Percentiles rank a stretch among this genome's conserved stretches.
These are phyloP conservation scores for Cantharis lateralis DNA, from an alignment of 2,888 invertebrate species.

Conservation along the genomic window DNA sequence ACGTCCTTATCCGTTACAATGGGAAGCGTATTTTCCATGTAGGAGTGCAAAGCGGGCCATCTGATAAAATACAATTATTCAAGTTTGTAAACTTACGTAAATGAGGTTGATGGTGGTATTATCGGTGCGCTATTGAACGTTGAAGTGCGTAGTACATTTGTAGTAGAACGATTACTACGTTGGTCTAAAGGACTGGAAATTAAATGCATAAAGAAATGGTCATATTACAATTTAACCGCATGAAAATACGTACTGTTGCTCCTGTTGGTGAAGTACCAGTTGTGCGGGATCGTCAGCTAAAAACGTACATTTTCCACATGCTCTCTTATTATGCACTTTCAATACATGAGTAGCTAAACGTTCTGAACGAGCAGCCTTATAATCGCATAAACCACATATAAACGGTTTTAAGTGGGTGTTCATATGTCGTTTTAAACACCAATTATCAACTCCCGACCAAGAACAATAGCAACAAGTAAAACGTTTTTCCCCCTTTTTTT, in stretches of 20 bases:
- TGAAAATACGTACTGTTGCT: slow-evolving; percentile 69
- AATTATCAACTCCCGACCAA: slow-evolving; percentile 92
- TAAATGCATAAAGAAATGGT: not conserved
- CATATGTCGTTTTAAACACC: slow-evolving; percentile 90
- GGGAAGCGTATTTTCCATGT: too few species aligned
- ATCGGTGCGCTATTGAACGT: slow-evolving; percentile 36
- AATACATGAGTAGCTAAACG: slow-evolving; percentile 86
- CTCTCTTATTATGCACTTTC: slow-evolving; percentile 90
- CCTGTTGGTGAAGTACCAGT: slow-evolving; percentile 77
- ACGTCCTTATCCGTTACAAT: too few species aligned
- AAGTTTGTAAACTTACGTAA: slow-evolving; percentile 13
- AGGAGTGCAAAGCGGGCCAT: too few species aligned
- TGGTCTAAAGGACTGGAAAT: slow-evolving; percentile 65
- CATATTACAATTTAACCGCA: not conserved
- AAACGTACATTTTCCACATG: slow-evolving; percentile 87
- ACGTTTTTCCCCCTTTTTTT: slow-evolving; percentile 55
- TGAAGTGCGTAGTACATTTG: slow-evolving; percentile 55
- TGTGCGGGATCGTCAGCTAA: slow-evolving; percentile 83
- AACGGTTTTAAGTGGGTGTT: slow-evolving; percentile 93
- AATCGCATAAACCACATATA: slow-evolving; percentile 88
- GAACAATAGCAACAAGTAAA: slow-evolving; percentile 86
- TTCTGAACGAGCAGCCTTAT: slow-evolving; percentile 91
- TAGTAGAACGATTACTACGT: slow-evolving; percentile 62
- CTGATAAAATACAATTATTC: not conserved
- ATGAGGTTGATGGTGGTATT: slow-evolving; percentile 4